A percentile compares a stretch with the other conserved stretches of the same genome.
phyloP scores from a whole-genome alignment of 2,113 vertebrate genomes.

The Poeciliopsis turrubarensis region DNA sequence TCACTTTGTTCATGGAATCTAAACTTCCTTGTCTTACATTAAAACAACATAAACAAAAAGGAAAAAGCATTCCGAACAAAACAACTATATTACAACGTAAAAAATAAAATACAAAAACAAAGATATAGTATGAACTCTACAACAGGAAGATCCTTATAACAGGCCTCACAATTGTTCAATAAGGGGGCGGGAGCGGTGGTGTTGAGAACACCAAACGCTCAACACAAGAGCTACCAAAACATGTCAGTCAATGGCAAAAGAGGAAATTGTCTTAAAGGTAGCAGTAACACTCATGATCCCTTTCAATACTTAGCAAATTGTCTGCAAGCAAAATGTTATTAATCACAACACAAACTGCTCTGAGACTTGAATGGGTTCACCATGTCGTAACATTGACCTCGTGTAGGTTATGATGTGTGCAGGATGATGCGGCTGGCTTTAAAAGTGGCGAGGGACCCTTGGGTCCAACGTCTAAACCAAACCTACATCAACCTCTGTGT shows the following conservation, averaged over 20 bases:
- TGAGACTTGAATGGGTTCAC: constrained; percentile 36
- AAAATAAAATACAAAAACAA: constrained; percentile 58
- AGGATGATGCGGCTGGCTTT: constrained; percentile 7
- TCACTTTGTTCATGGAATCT: constrained; percentile 79
- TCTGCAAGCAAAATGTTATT: constrained; percentile 55
- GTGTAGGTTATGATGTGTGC: constrained; percentile 8
- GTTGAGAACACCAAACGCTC: constrained; percentile 41
- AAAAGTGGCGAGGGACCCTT: constrained; percentile 5
- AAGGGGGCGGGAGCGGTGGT: not conserved
- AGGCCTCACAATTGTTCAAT: constrained; percentile 71
- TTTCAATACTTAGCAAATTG: constrained; percentile 55
- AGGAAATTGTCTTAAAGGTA: constrained; percentile 56
- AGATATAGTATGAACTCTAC: constrained; percentile 61
- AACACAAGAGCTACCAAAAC: constrained; percentile 54
- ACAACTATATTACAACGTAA: constrained; percentile 75
- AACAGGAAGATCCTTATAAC: constrained; percentile 74
- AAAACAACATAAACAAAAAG: constrained; percentile 69
- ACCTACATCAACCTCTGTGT: constrained; percentile 14
- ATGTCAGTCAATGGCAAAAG: constrained; percentile 62
- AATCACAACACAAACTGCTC: constrained; percentile 49
- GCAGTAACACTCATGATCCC: constrained; percentile 66
- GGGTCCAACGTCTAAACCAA: constrained; percentile 25
- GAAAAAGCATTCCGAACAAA: constrained; percentile 66
- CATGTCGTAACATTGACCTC: constrained; percentile 33
- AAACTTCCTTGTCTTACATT: constrained; percentile 66